Base-by-base conservation (phyloP, 1,140 invertebrate genomes). In the Mamestra configurata region DNA sequence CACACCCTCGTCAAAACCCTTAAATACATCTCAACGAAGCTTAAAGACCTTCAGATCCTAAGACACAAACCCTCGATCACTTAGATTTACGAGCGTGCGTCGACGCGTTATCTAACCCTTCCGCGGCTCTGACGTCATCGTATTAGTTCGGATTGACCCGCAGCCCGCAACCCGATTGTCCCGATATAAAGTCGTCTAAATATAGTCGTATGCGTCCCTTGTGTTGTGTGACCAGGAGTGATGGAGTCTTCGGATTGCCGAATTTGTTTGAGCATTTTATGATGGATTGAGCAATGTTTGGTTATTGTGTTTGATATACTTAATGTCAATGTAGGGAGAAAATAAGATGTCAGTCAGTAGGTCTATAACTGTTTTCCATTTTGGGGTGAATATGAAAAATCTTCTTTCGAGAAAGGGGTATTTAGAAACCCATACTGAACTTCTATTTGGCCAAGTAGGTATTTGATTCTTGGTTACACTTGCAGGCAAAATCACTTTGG, bases 81-180 rank as follows among this genome's bases (percentile, higher is more conserved):
- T 55, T 70, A 78, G 51, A 78, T 70, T 27, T 40, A 55, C 46
- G 37, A 22, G 37, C 64, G 37, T 61, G 55, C 49, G 55, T 31
- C 35, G 61, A 55, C 61, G 76, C 49, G 66, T 46, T 70, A 57
- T 64, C 72, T 72, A 27, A 76, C 53, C 53, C 77, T 51, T 49
- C 68, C 37, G 55, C 43, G 46, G 22, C 55, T 31, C 24, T 82
- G 81, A 82, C 81, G 81, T 82, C 81, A 82, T 53, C 73, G 68
- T 78, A 79, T 82, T 82, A 80, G 73, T 43, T 53, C 61, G 37
- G 78, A 82, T 73, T 79, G 75, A 79, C 76, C 79, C 75, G 66
- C 64, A 71, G 51, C 43, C 61, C 72, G 72, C 43, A 72, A 46
- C 43, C 37, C 61, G 61, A 79, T 82, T 76, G 80, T 78, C 71